phyloP scores from a whole-genome alignment of 2,113 vertebrate species.

The sheep (Ovis aries) region ARS-UI_Ramb_v3.0 NC_056064.1:5819501-5820000 shows the following conservation, averaged over 20 bases:
- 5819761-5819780: not conserved
- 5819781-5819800: not conserved
- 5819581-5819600: not conserved
- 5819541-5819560: not conserved
- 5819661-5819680: not conserved
- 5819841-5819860: not conserved
- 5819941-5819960: not conserved
- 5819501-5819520: accelerated
- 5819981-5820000: not conserved
- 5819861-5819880: not conserved
- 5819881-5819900: not conserved
- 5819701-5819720: not conserved
- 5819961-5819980: not conserved
- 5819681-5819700: not conserved
- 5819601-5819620: not conserved
- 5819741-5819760: not conserved
- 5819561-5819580: not conserved
- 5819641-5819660: not conserved
- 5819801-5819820: not conserved
- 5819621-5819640: not conserved
- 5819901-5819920: not conserved
- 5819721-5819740: not conserved
- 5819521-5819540: not conserved
- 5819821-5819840: not conserved
- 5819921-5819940: not conserved